Base-by-base conservation (phyloP, 2,113 vertebrate species). In the Motacilla tschutschensis region DNA sequence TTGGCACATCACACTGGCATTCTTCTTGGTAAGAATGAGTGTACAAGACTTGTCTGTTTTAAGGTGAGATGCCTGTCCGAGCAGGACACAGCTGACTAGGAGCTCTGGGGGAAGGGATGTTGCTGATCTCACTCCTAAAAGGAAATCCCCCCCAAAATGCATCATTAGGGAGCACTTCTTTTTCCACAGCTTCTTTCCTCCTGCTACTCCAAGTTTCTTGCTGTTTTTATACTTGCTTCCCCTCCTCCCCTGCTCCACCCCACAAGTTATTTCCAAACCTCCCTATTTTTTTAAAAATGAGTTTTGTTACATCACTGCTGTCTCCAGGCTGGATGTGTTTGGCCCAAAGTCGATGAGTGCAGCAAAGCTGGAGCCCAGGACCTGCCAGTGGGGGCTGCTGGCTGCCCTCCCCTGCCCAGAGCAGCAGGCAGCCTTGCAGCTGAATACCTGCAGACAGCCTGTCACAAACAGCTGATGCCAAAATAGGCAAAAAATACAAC, bases 401-500 rank as follows among this genome's bases (percentile, higher is more conserved):
- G 21, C 59, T 55, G 55, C 43, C 16, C 33, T 64, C 29, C 43
- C 25, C 24, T 64, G n/a, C 29, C 29, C 53, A 3, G 10, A 53
- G n/a, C 8, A 6, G 59, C 51, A 64, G 65, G 77, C 35, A 47
- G 36, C 16, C 82, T 47, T 59, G 55, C 8, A 9, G 51, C 41
- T 33, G 17, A 79, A 33, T 57, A 62, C 69, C 64, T 79, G 74
- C 3, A 58, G 77, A 79, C 67, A 77, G 63, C 44, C 17, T 17
- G 16, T 54, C 85, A 91, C 38, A 88, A 89, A 83, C 31, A 90
- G 50, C 53, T 17, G 64, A 63, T 66, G 83, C 71, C 74, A 82
- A 94, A 80, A 83, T 13, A 81, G 64, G 77, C 36, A 67, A 79
- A 86, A 82, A 93, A n/a, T 38, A 59, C 50, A 84, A 20, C 81